Base-by-base conservation (phyloP, 2,888 invertebrate genomes). In the Mesoligia furuncula region DNA sequence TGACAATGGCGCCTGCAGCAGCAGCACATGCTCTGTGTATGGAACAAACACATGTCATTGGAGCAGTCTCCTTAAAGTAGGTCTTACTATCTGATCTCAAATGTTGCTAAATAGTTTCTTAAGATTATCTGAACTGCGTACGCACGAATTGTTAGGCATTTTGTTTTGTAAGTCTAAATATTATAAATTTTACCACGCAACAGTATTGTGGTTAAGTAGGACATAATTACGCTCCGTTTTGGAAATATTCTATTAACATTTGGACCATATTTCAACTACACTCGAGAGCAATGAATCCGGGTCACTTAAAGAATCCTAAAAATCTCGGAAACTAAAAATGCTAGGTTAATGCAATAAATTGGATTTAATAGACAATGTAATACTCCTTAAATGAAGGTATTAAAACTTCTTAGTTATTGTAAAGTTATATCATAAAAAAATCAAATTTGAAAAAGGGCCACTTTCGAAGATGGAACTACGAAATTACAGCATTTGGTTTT, bases 91-190 rank as follows among this genome's bases (percentile, higher is more conserved):
- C 66, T 54, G 64, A 73, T 82, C 67, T 69, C 13, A 36, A 76
- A 66, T 64, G 59, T 85, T 78, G 36, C 79, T 57, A 74, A 85
- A 85, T 68, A 67, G 67, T 82, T 82, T 67, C 73, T 36, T 69
- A 45, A 81, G 77, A 77, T 83, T 74, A 85, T 78, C 78, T 36
- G 57, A 57, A 73, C 54, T 54, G 70, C 81, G 64, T 64, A 76
- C 72, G 85, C 85, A 85, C 79, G 79, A 86, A 68, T 72, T 76
- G 72, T 73, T 62, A 39, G 24, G 20, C 73, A 51, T 77, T 81
- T 75, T 36, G 61, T 83, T 85, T 74, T 75, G 83, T 66, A 81
- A 82, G 77, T 45, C 76, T 51, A 57, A 51, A 42, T 48, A 73
- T 39, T 82, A 83, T 77, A 65, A 68, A 85, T 77, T 68, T 69